Evolutionary conservation across 2,888 invertebrate species (phyloP).

Genomic region (Spatulosminthurus flaviceps): DNA sequence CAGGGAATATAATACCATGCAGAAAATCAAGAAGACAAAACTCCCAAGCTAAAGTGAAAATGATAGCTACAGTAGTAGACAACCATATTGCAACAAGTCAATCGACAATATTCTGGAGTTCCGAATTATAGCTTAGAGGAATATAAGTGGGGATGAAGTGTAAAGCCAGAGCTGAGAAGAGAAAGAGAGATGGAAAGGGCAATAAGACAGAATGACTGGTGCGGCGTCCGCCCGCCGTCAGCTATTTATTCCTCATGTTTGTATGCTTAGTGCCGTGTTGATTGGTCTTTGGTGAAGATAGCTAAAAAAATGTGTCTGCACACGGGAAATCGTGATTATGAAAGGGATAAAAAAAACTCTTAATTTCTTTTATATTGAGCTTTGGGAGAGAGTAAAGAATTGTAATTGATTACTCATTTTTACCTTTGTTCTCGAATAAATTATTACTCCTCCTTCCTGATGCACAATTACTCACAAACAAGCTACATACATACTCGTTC

Average conservation of each 20-base stretch:
- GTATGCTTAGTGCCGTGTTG: conserved; percentile 1
- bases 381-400: conserved; percentile 49
- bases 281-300: conserved; percentile 1
- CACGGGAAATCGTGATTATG: conserved; percentile 62
- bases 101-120: too few species aligned
- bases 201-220: conserved; percentile 18
- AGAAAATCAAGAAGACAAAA: too few species aligned
- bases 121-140: too few species aligned
- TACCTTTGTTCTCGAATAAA: conserved; percentile 54
- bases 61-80: too few species aligned
- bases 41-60: too few species aligned
- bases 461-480: not conserved
- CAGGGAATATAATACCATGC: too few species aligned
- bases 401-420: conserved; percentile 62
- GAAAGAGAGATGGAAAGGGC: not conserved
- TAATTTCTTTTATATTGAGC: conserved; percentile 63
- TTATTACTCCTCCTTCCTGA: conserved; percentile 30
- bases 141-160: too few species aligned
- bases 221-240: conserved; percentile 31
- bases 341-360: conserved; percentile 54
- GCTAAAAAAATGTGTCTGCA: conserved; percentile 33
- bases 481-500: not conserved
- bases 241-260: not conserved
- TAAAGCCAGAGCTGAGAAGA: not conserved
- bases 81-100: too few species aligned